Percentiles rank a stretch among this genome's conserved stretches.
These are phyloP conservation scores for Nymphalis c-album DNA, from an alignment of 2,888 invertebrate species.

Conservation along the genomic window DNA sequence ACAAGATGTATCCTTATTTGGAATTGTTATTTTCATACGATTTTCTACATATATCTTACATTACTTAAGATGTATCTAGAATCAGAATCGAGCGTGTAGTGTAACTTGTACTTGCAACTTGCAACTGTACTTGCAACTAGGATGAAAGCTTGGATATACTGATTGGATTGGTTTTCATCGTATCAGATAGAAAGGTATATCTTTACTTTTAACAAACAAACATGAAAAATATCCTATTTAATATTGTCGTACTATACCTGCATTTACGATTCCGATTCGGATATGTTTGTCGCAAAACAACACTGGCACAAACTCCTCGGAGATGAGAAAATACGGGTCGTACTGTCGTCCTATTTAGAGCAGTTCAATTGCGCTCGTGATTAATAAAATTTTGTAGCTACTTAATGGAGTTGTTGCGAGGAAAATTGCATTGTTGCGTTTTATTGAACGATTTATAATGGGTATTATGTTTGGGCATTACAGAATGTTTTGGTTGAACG, in stretches of 20 bases:
- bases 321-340: slow-evolving; percentile 34
- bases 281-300: slow-evolving; percentile 43
- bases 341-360: slow-evolving; percentile 36
- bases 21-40: slow-evolving; percentile 12
- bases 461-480: slow-evolving; percentile 16
- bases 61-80: slow-evolving; percentile 1
- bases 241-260: no score
- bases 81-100: slow-evolving; percentile 1
- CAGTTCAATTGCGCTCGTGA: slow-evolving; percentile 18
- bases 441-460: slow-evolving; percentile 20
- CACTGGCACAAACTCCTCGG: slow-evolving; percentile 50
- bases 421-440: slow-evolving; percentile 26
- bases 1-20: slow-evolving; percentile 63
- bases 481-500: slow-evolving; percentile 5
- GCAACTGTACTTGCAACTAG: not conserved
- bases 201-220: not conserved
- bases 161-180: not conserved
- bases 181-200: not conserved
- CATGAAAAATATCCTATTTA: not conserved
- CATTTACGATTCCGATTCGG: not conserved
- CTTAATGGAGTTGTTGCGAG: slow-evolving; percentile 22
- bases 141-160: not conserved
- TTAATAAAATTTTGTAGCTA: slow-evolving; percentile 31
- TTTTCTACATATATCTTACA: not conserved
- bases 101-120: no score